Evolutionary conservation across 1,140 invertebrate species (phyloP).

Genomic region (Scylla paramamosain): DNA sequence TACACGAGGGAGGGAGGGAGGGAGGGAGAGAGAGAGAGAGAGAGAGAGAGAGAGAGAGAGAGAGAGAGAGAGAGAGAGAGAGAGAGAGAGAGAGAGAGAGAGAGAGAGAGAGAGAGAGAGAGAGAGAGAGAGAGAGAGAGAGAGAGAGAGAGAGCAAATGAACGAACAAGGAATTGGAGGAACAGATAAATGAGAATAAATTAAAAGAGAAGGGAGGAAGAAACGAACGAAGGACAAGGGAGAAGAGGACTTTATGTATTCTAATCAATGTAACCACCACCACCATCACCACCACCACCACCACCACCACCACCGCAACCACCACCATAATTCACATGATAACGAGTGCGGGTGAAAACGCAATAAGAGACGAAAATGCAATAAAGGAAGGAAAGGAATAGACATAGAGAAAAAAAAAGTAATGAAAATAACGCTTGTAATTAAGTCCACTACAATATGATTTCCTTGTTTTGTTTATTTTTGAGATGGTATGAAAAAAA

Average conservation of each 20-base stretch:
- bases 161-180: neutral
- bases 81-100: neutral
- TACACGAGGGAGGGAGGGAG: neutral
- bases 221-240: neutral
- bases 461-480: too few species aligned
- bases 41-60: too few species aligned
- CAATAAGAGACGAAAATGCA: neutral
- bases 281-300: neutral
- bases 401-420: neutral
- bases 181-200: neutral
- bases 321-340: neutral
- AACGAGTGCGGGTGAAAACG: neutral
- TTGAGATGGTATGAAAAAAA: neutral
- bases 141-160: neutral
- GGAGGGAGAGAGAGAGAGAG: slow-evolving; percentile 17
- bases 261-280: neutral
- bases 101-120: neutral
- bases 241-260: neutral
- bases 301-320: neutral
- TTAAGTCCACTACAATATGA: too few species aligned
- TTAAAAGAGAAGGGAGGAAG: too few species aligned
- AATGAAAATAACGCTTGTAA: too few species aligned
- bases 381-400: neutral
- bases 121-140: neutral
- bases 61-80: neutral